Evolutionary conservation across 1,140 invertebrate species (phyloP), one percentile per base, ranked within the genome.

Genomic region (Bombus fervidus): DNA sequence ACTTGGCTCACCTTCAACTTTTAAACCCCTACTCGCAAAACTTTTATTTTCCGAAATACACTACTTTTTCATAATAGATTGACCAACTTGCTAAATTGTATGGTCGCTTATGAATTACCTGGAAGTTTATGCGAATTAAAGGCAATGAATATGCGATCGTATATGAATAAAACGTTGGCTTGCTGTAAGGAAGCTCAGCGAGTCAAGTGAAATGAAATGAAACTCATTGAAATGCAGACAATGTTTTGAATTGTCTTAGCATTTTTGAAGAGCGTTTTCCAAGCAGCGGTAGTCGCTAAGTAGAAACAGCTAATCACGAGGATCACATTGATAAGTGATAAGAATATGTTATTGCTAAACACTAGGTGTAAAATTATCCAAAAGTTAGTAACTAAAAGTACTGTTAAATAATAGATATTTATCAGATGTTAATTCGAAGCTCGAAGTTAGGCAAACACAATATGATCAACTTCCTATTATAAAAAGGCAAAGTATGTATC

Each of bases 1-100:
- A 81, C 77, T 80, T 80, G 9, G 68, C n/a, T 53, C 43, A 64
- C 59, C 69, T 31, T n/a, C 10, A 53, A 81, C 25, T 73, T 81
- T 81, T 71, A 22, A 81, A 57, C 41, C 18, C 3, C 34, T 78
- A 13, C 41, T 34, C 31, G n/a, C 31, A 34, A 57, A 10, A 73
- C 43, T 73, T 53, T 3, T 53, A 28, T 25, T 12, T 31, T 41
- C 3, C 3, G 22, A 75, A 83, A 78, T 78, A 84, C 59, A 37
- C 77, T 83, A 81, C 68, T 87, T 82, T 37, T 18, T 68, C 37
- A 8, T 34, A 64, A 34, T 53, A 53, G 47, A 53, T 47, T 8
- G 69, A 74, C 57, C 57, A 22, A 53, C 13, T 73, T 62, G 31
- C 53, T 47, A 37, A 57, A 41, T n/a, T 43, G 47, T 57, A 12